A percentile compares a stretch with the other conserved stretches of the same genome.
Conservation (phyloP, 1,140 invertebrate species). For the Drosophila tsacasi region DNA sequence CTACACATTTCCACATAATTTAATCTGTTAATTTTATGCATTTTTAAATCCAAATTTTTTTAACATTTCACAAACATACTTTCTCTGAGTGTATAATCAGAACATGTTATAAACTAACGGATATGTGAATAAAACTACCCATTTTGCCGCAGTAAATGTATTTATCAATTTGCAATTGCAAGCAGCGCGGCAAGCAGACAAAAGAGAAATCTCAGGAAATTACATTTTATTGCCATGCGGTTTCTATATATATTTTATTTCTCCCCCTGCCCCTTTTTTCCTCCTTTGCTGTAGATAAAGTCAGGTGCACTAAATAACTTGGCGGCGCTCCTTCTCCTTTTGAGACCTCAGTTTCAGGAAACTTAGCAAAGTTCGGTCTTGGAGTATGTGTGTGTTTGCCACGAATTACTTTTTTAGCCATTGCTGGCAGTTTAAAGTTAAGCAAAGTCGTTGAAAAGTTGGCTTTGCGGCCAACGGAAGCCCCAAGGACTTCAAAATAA, state of each 20-base stretch:
- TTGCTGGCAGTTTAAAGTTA: slow-evolving; percentile 70
- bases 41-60: neutral
- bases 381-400: slow-evolving; percentile 26
- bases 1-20: neutral
- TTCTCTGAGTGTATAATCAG: slow-evolving; percentile 17
- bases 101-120: slow-evolving; percentile 5
- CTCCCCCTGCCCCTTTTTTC: neutral
- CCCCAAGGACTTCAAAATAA: slow-evolving; percentile 60
- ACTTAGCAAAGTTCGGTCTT: slow-evolving; percentile 33
- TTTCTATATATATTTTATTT: slow-evolving; percentile 18
- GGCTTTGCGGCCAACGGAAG: slow-evolving; percentile 55
- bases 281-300: slow-evolving; percentile 11
- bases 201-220: slow-evolving; percentile 75
- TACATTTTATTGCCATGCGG: slow-evolving; percentile 71
- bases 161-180: slow-evolving; percentile 80
- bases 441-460: slow-evolving; percentile 80
- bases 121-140: slow-evolving; percentile 20
- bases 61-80: neutral
- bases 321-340: slow-evolving; percentile 5
- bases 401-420: slow-evolving; percentile 55
- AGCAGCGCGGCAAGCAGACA: slow-evolving; percentile 53
- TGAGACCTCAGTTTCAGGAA: slow-evolving; percentile 14
- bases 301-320: slow-evolving; percentile 51
- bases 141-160: slow-evolving; percentile 67
- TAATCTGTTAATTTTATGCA: neutral